These are phyloP conservation scores for Istiophorus platypterus DNA, from an alignment of 2,113 vertebrate species.

Conservation along the genomic window DNA sequence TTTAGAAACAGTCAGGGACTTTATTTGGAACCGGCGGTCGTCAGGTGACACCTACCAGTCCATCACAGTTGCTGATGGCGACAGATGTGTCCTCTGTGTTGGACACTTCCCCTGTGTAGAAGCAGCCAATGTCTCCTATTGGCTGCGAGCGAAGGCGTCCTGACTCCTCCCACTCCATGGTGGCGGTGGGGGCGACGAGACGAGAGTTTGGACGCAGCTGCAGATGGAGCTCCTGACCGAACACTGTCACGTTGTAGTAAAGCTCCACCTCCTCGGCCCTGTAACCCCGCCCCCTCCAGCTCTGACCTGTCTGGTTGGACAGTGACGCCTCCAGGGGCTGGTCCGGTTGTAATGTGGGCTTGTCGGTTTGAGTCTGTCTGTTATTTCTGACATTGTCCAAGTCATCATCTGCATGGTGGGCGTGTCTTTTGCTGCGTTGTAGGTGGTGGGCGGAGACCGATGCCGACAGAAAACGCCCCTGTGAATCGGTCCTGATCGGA, in stretches of 20 bases:
- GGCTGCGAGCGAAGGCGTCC: slow-evolving; percentile 86
- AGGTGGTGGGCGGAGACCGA: slow-evolving; percentile 82
- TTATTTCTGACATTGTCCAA: not conserved
- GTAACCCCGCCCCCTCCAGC: not conserved
- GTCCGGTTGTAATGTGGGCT: not conserved
- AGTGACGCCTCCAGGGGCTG: not conserved
- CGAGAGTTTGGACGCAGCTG: slow-evolving; percentile 88
- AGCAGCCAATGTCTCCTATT: slow-evolving; percentile 87
- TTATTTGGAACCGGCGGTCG: too few species aligned
- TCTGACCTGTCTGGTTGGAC: not conserved
- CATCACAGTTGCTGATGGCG: slow-evolving; percentile 96
- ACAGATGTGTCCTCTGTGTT: slow-evolving; percentile 89
- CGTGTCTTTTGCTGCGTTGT: slow-evolving; percentile 84
- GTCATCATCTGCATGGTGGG: fast-evolving
- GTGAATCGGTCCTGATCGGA: slow-evolving; percentile 89
- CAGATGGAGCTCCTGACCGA: slow-evolving; percentile 92
- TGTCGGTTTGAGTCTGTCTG: not conserved
- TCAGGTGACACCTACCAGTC: slow-evolving; percentile 88
- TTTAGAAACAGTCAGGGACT: too few species aligned
- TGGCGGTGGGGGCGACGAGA: slow-evolving; percentile 91
- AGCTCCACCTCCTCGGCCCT: slow-evolving; percentile 72
- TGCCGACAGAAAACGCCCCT: slow-evolving; percentile 87
- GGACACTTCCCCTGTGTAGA: slow-evolving; percentile 92
- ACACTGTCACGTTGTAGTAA: slow-evolving; percentile 96
- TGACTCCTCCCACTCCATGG: slow-evolving; percentile 91